phyloP scores from a whole-genome alignment of 2,888 invertebrate genomes.

The Dendrolimus pini region DNA sequence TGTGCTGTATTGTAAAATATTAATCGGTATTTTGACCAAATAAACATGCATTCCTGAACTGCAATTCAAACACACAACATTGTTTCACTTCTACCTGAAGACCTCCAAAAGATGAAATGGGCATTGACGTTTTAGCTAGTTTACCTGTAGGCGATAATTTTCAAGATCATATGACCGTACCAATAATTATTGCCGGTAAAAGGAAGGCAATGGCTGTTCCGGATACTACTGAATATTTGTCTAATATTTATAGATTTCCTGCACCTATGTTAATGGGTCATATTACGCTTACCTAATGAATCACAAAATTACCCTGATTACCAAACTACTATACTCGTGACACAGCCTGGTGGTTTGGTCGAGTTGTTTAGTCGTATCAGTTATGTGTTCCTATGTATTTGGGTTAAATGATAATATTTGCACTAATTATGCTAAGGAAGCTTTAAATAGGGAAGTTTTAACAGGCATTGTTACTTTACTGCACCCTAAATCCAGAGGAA shows the following conservation, averaged over 20 bases:
- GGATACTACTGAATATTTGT: constrained; percentile 11
- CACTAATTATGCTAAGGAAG: constrained; percentile 19
- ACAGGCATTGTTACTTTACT: constrained; percentile 25
- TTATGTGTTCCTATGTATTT: constrained; percentile 27
- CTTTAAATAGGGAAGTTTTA: constrained; percentile 16
- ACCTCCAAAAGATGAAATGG: too few relatives aligned
- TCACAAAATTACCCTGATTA: constrained; percentile 41
- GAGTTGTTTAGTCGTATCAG: constrained; percentile 19
- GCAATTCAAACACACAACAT: too few relatives aligned
- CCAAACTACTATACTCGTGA: constrained; percentile 24
- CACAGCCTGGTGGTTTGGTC: constrained; percentile 22
- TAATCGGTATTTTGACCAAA: too few relatives aligned
- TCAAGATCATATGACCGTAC: constrained; percentile 32
- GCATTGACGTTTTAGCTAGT: constrained; percentile 25
- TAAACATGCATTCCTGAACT: too few relatives aligned
- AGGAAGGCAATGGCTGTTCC: too few relatives aligned
- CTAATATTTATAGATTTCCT: constrained; percentile 9
- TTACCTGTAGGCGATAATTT: constrained; percentile 42
- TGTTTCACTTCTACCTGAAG: too few relatives aligned
- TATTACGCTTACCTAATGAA: constrained; percentile 22
- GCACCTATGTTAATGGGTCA: too few relatives aligned
- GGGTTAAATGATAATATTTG: constrained; percentile 27
- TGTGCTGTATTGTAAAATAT: too few relatives aligned
- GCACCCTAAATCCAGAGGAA: constrained; percentile 40
- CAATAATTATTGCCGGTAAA: too few relatives aligned